Conservation (phyloP, 1,140 invertebrate genomes). For the Thaumetopoea pityocampa region DNA sequence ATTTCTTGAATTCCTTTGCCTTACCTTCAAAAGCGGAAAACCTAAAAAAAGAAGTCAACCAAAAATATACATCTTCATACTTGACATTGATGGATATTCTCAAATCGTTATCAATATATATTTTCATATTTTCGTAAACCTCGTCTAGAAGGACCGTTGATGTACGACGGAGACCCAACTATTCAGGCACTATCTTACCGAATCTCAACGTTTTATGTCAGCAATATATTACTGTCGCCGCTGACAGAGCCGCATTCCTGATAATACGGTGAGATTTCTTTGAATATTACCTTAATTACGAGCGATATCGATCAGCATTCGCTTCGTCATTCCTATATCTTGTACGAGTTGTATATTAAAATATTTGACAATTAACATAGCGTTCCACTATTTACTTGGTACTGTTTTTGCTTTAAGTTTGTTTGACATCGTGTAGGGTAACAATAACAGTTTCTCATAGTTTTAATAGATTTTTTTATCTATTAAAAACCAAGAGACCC, state of each 20-base stretch:
- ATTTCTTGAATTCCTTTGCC: constrained; percentile 1
- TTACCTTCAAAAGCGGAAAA: constrained; percentile 11
- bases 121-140: constrained; percentile 57
- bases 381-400: constrained; percentile 2
- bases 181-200: constrained; percentile 55
- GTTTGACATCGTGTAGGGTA: no score
- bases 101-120: constrained; percentile 43
- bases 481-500: no score
- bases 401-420: neutral
- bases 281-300: constrained; percentile 66
- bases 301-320: constrained; percentile 58
- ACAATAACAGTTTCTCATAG: no score
- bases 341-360: constrained; percentile 28
- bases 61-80: constrained; percentile 18
- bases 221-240: constrained; percentile 62
- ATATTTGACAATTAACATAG: constrained; percentile 24
- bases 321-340: constrained; percentile 46
- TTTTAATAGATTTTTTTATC: no score
- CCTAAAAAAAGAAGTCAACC: neutral
- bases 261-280: constrained; percentile 54
- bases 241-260: constrained; percentile 44
- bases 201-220: constrained; percentile 67
- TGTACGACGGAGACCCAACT: constrained; percentile 51
- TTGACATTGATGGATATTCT: constrained; percentile 55
- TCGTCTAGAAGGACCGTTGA: constrained; percentile 32